Percentiles rank a stretch among this genome's conserved stretches.
phyloP scores from a whole-genome alignment of 1,140 invertebrate genomes.

The Dufourea novaeangliae region DNA sequence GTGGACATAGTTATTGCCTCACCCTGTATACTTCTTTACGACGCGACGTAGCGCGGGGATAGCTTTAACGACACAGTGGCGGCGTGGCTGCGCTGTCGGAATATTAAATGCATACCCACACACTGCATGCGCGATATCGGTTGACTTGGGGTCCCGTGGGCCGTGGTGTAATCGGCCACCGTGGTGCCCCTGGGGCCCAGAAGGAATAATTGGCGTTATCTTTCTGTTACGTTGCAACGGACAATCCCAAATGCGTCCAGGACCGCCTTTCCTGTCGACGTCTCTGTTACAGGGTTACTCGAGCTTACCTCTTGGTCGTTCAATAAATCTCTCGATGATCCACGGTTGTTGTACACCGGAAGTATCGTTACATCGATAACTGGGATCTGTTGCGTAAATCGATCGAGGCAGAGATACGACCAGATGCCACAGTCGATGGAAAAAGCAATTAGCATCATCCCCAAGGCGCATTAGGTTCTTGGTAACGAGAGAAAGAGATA shows the following conservation, averaged over 20 bases:
- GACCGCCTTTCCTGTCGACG: neutral
- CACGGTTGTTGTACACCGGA: no score
- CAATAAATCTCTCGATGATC: no score
- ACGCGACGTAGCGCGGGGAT: constrained; percentile 22
- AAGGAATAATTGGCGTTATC: constrained; percentile 38
- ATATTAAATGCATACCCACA: constrained; percentile 66
- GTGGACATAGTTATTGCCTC: no score
- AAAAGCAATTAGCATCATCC: no score
- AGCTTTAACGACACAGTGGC: constrained; percentile 44
- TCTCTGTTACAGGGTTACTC: constrained; percentile 29
- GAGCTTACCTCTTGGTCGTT: no score
- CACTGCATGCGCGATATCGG: constrained; percentile 60
- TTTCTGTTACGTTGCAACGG: constrained; percentile 22
- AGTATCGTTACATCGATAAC: no score
- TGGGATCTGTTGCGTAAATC: no score
- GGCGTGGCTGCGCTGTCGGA: constrained; percentile 44
- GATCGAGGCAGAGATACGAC: no score
- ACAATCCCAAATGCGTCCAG: constrained; percentile 12
- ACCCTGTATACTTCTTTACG: constrained; percentile 58
- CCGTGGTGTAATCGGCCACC: constrained; percentile 21
- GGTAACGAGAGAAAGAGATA: neutral
- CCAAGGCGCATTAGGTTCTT: no score
- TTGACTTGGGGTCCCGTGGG: constrained; percentile 10
- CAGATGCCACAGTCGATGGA: no score
- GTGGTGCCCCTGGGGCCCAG: neutral